A percentile compares a stretch with the other conserved stretches of the same genome.
Evolutionary conservation across 2,888 invertebrate species (phyloP).

Genomic region (Thecophora atra): DNA sequence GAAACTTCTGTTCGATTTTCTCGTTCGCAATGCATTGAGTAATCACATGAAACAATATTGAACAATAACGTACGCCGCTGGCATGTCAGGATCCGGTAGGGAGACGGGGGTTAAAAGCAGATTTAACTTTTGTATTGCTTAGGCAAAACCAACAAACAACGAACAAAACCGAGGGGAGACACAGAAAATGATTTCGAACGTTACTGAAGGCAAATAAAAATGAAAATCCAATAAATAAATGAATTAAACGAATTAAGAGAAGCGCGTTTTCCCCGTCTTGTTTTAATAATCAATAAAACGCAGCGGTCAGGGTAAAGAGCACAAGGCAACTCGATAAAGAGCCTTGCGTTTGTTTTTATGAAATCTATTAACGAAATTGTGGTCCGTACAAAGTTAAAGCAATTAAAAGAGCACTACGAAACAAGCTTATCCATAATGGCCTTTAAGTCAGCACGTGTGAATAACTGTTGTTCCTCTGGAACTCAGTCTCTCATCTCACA

Average conservation of each 20-base stretch:
- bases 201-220: slow-evolving; percentile 25
- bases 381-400: too few relatives aligned
- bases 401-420: too few relatives aligned
- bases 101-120: slow-evolving; percentile 36
- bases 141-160: slow-evolving; percentile 31
- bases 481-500: background rate
- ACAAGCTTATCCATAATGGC: background rate
- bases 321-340: background rate
- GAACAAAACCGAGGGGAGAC: slow-evolving; percentile 18
- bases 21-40: slow-evolving; percentile 23
- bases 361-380: too few relatives aligned
- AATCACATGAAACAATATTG: slow-evolving; percentile 37
- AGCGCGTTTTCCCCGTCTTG: slow-evolving; percentile 29
- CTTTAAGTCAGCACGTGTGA: background rate
- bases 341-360: too few relatives aligned
- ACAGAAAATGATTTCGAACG: slow-evolving; percentile 21
- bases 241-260: slow-evolving; percentile 39
- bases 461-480: background rate
- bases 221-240: slow-evolving; percentile 41
- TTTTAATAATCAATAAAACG: background rate
- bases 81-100: background rate
- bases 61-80: slow-evolving; percentile 27
- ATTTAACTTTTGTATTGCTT: slow-evolving; percentile 38
- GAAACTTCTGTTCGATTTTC: slow-evolving; percentile 29
- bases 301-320: background rate